phyloP scores from a whole-genome alignment of 2,797 vertebrate species.

The Buphagus erythrorhynchus region DNA sequence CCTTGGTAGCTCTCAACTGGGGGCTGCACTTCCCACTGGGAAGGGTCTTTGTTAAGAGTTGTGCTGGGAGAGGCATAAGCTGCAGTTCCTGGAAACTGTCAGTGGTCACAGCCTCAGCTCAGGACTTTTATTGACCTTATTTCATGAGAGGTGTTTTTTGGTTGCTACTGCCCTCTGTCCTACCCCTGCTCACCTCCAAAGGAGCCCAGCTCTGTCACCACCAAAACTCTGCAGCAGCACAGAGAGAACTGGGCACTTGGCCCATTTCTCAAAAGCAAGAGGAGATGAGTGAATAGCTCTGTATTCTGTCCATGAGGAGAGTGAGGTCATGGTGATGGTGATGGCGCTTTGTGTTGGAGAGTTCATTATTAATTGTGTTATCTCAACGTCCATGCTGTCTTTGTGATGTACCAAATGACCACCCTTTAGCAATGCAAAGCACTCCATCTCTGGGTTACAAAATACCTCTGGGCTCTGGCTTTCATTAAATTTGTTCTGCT shows the following conservation, averaged over 20 bases:
- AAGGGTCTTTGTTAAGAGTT: neutral
- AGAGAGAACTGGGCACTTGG: neutral
- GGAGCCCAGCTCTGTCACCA: neutral
- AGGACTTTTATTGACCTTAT: neutral
- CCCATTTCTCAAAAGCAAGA: neutral
- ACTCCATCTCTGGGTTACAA: neutral
- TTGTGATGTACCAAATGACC: neutral
- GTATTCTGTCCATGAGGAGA: neutral
- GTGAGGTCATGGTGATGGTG: neutral
- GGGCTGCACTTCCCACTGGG: neutral
- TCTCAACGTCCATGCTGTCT: neutral
- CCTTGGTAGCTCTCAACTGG: neutral
- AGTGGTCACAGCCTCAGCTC: neutral
- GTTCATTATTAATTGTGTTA: conserved; percentile 21
- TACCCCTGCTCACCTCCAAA: neutral
- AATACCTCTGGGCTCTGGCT: conserved; percentile 24
- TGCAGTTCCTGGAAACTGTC: neutral
- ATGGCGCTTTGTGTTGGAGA: neutral
- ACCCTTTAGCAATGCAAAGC: neutral
- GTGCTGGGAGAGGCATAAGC: neutral
- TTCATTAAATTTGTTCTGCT: conserved; percentile 15
- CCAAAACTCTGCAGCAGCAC: neutral
- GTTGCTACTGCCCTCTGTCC: neutral
- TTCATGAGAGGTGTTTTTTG: neutral
- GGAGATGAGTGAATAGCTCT: neutral